Base-by-base conservation (phyloP, 2,888 invertebrate species). In the Mystacides longicornis region DNA sequence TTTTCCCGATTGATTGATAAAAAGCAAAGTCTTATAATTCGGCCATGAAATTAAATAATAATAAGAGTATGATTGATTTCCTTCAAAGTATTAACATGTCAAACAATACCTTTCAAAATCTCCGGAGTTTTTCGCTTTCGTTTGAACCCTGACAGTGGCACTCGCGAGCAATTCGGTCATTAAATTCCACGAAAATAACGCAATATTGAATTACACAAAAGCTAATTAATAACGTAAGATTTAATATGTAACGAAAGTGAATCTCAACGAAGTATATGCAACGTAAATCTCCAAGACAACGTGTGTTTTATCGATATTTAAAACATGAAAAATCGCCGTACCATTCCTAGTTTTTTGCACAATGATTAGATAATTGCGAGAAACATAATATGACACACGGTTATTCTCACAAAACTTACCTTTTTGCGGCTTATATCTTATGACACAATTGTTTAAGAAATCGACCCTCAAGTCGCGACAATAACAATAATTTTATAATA, bases 81-180 rank as follows among this genome's bases (percentile, higher is more conserved):
- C 19, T 31, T 18, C n/a, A 21, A n/a, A 27, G 48, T 37, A n/a
- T n/a, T 37, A 14, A 37, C 22, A 21, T 46, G 14, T 19, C 19
- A 11, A 21, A 19, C 19, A 46, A 46, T 58, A 58, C 58, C 58
- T 55, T 52, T 57, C 54, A 9, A 45, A 23, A 31, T 54, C 45
- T 22, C 52, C 49, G n/a, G 51, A 23, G 23, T 50, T 62, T 62
- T 67, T 67, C 59, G 67, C 73, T 67, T 70, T 72, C 16, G 72
- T 73, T 53, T 67, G 69, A 64, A 77, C 74, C 67, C 71, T 70
- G 64, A 77, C 71, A 57, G 74, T 70, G 64, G 77, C 77, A 67
- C 69, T 74, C 62, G 75, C 77, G 63, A 66, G 70, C 62, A 77
- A 69, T 63, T 77, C 77, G 67, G 75, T 77, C 77, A 77, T 77